These are phyloP conservation scores for Ptychochromis oligacanthus DNA, from an alignment of 2,113 vertebrate genomes.

Conservation along the genomic window DNA sequence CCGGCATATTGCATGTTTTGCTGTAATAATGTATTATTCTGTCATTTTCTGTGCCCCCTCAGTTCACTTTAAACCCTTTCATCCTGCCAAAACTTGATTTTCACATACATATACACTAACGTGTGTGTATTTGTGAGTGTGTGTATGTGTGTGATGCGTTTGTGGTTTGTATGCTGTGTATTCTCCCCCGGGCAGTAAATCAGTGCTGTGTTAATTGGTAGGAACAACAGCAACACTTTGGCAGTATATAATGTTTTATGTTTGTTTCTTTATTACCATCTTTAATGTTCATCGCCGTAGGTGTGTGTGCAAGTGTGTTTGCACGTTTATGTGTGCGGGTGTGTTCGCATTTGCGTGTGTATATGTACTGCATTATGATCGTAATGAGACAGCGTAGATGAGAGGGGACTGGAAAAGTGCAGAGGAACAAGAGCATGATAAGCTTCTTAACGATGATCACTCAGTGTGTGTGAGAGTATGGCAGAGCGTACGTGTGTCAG, in stretches of 20 bases:
- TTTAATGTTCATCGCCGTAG: conserved; percentile 65
- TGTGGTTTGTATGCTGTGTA: conserved; percentile 8
- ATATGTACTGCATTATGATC: conserved; percentile 71
- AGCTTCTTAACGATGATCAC: conserved; percentile 79
- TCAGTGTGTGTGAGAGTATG: conserved; percentile 59
- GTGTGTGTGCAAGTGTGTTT: conserved; percentile 37
- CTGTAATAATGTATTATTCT: conserved; percentile 39
- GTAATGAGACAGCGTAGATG: conserved; percentile 71
- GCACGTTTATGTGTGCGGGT: conserved; percentile 3
- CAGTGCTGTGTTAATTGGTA: conserved; percentile 75
- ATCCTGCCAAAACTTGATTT: not conserved
- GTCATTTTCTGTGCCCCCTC: conserved; percentile 23
- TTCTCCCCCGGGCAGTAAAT: conserved; percentile 60
- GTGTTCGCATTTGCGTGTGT: conserved; percentile 44
- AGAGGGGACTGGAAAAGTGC: conserved; percentile 73
- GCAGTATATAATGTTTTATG: conserved; percentile 82
- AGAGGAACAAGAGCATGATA: conserved; percentile 77
- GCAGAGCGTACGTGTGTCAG: conserved; percentile 24
- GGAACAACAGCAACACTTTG: conserved; percentile 77
- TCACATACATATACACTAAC: conserved; percentile 14
- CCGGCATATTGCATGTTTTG: not conserved
- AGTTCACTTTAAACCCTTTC: conserved; percentile 3
- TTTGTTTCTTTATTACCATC: conserved; percentile 72
- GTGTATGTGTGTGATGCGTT: conserved; percentile 4
- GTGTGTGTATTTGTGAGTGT: conserved; percentile 10